A percentile compares a stretch with the other conserved stretches of the same genome.
phyloP scores from a whole-genome alignment of 2,113 vertebrate species.

The Bucco capensis region DNA sequence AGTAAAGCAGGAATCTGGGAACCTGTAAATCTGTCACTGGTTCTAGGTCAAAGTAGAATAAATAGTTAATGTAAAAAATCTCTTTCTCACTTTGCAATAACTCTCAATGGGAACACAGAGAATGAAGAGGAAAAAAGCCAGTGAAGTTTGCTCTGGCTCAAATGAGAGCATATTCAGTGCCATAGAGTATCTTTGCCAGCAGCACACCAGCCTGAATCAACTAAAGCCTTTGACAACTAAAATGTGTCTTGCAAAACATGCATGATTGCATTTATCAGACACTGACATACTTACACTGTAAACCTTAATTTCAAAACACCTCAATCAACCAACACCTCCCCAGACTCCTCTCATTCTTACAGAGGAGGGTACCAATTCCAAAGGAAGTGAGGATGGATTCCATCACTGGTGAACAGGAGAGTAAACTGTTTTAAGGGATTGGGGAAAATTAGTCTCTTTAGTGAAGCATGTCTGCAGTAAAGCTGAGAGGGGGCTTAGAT shows the following conservation, averaged over 20 bases:
- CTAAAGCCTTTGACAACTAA: not conserved
- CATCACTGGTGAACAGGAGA: not conserved
- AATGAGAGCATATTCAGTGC: not conserved
- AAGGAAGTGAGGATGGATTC: not conserved
- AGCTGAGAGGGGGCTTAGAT: not conserved
- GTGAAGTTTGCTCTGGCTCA: conserved; percentile 25
- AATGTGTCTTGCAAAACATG: not conserved
- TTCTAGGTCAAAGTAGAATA: conserved; percentile 16
- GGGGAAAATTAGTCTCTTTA: not conserved
- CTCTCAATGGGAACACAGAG: not conserved
- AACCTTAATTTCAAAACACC: not conserved
- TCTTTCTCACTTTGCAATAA: conserved; percentile 66
- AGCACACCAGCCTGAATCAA: not conserved
- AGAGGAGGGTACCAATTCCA: not conserved
- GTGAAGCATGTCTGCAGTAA: not conserved
- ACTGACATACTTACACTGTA: not conserved
- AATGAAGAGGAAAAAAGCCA: not conserved
- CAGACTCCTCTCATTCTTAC: not conserved
- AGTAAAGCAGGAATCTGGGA: conserved; percentile 27
- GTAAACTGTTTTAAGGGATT: not conserved
- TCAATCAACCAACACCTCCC: not conserved
- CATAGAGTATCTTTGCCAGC: conserved; percentile 5
- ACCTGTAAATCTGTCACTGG: conserved; percentile 70
- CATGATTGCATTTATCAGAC: not conserved
- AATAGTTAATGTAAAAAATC: conserved; percentile 51